Evolutionary conservation across 2,888 invertebrate genomes (phyloP).

Genomic region (Anaspis maculata): DNA sequence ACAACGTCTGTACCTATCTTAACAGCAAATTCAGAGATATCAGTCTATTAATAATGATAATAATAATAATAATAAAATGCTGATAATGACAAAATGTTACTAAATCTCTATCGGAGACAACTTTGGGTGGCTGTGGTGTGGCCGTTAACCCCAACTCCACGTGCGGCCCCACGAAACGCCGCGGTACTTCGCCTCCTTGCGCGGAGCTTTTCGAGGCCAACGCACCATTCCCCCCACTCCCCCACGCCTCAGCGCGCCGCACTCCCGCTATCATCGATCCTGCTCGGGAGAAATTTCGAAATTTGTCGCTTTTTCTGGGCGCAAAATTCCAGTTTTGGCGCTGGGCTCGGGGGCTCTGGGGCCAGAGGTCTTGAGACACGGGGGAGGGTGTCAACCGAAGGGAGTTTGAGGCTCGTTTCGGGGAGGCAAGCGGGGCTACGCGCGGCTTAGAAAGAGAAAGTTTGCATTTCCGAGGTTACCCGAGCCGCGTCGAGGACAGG

Average conservation of each 20-base stretch:
- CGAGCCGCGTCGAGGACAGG: constrained; percentile 18
- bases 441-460: constrained; percentile 36
- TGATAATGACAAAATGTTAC: too few species aligned
- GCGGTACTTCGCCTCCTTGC: constrained; percentile 35
- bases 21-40: constrained; percentile 14
- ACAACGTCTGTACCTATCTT: constrained; percentile 15
- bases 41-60: constrained; percentile 6
- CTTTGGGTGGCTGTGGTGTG: constrained; percentile 3
- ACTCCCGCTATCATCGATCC: constrained; percentile 1
- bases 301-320: too few species aligned
- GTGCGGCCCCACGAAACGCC: constrained; percentile 19
- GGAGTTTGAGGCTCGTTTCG: constrained; percentile 2
- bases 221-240: constrained; percentile 19
- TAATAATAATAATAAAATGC: too few species aligned
- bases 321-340: too few species aligned
- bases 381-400: too few species aligned
- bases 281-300: too few species aligned
- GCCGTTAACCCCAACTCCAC: constrained; percentile 9
- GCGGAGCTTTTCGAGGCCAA: constrained; percentile 33
- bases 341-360: too few species aligned
- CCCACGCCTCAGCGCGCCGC: constrained; percentile 10
- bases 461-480: constrained; percentile 23
- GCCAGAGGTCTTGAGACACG: too few species aligned
- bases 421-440: constrained; percentile 5
- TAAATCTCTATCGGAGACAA: too few species aligned